Conservation (phyloP, 2,113 vertebrate species). For the Ellobius talpinus region DNA sequence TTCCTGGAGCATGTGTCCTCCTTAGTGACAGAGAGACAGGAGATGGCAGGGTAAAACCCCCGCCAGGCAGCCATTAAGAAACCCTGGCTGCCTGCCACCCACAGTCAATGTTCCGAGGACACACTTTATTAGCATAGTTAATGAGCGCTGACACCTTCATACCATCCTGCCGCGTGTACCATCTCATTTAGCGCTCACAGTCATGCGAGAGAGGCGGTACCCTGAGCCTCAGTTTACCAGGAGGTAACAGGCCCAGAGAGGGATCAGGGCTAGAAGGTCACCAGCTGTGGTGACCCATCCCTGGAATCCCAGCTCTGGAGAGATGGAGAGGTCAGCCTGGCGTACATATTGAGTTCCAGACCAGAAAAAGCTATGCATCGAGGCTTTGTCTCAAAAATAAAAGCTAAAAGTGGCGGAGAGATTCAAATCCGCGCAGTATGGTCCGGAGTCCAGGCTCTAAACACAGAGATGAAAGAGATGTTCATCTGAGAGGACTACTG, state of each 20-base stretch:
- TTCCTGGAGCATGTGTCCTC: background rate
- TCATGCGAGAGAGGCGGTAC: background rate
- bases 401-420: background rate
- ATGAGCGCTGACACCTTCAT: background rate
- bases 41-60: background rate
- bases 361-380: background rate
- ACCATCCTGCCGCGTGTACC: fast-evolving
- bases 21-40: background rate
- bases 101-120: background rate
- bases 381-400: background rate
- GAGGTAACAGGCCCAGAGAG: background rate
- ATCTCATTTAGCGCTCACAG: background rate
- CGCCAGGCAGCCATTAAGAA: background rate
- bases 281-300: background rate
- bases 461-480: background rate
- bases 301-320: background rate
- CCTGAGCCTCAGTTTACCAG: background rate
- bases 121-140: background rate
- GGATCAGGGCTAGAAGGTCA: background rate
- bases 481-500: background rate
- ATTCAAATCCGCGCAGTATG: background rate
- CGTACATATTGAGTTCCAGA: background rate
- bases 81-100: fast-evolving
- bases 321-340: background rate
- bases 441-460: background rate